Evolutionary conservation across 2,797 vertebrate species (phyloP).

Genomic region (Myiothlypis coronata): DNA sequence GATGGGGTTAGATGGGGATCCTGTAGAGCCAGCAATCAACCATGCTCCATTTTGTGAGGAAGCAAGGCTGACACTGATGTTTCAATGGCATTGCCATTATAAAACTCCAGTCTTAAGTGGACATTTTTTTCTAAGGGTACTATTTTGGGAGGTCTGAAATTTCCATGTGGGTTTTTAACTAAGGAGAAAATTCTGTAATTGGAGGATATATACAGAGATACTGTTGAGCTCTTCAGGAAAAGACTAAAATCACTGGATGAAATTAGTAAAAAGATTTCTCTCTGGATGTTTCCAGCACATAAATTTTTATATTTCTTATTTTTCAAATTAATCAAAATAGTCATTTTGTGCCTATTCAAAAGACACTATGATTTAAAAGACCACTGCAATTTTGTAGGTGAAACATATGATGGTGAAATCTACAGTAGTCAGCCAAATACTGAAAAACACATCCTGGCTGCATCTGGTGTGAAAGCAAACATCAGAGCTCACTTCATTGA

Average conservation of each 20-base stretch:
- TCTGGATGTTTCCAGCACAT: not conserved
- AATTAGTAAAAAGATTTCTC: not conserved
- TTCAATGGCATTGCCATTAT: not conserved
- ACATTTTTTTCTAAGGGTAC: not conserved
- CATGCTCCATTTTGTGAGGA: not conserved
- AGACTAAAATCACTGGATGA: not conserved
- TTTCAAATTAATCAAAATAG: constrained; percentile 22
- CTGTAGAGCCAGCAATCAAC: not conserved
- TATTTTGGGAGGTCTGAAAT: not conserved
- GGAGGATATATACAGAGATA: not conserved
- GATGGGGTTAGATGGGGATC: not conserved
- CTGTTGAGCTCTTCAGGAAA: not conserved
- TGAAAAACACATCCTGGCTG: not conserved
- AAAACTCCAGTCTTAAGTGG: not conserved
- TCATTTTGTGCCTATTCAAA: not conserved
- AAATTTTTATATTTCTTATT: not conserved
- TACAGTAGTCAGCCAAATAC: not conserved
- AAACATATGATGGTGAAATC: not conserved
- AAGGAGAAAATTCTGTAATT: not conserved
- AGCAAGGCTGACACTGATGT: not conserved
- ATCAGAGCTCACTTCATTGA: constrained; percentile 9
- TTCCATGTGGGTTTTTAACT: not conserved
- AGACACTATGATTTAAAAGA: not conserved
- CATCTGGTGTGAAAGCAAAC: constrained; percentile 45
- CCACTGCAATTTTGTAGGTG: not conserved